Base-by-base conservation (phyloP, 2,797 vertebrate genomes). In the Pachyuromys duprasi region DNA sequence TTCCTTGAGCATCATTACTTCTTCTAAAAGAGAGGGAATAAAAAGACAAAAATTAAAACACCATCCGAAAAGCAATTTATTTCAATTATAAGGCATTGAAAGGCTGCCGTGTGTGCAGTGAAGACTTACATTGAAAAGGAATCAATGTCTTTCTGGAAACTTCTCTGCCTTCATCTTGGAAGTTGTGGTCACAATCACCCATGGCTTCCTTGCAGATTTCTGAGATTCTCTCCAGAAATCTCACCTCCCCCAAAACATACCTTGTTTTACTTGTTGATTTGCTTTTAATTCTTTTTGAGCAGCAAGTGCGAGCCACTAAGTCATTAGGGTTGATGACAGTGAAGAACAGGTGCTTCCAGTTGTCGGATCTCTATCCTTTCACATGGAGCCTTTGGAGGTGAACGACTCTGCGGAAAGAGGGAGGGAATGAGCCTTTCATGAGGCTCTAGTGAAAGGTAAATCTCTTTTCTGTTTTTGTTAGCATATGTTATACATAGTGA, bases 51-150 rank as follows among this genome's bases (percentile, higher is more conserved):
- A 90, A 95, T 82, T 83, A 96, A 91, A 93, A 95, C 92, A 95
- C 95, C 95, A 70, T 91, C 80, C 97, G 80, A 84, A 78, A 97
- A 96, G 96, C 33, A 4, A 93, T 95, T 95, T 96, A 49, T 93
- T 97, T 98, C 69, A 57, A 96, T 97, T 97, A 93, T 67, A 72
- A 86, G 90, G 79, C 69, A 78, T 94, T 93, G 70, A 96, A 95
- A 96, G 83, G 80, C 57, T 45, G 60, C 76, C 72, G 87, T 26
- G n/a, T 93, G 94, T 97, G 81, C 97, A 98, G 98, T 98, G 96
- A 97, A 95, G 83, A 63, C 97, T 62, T 94, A 89, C 96, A 90
- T 75, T 98, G 93, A 95, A 93, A 89, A 97, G 86, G 81, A 93
- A 96, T 97, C 95, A 4, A 78, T 93, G 90, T 96, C 94, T 91